Base-by-base conservation (phyloP, 1,140 invertebrate genomes). In the Copidosoma floridanum region DNA sequence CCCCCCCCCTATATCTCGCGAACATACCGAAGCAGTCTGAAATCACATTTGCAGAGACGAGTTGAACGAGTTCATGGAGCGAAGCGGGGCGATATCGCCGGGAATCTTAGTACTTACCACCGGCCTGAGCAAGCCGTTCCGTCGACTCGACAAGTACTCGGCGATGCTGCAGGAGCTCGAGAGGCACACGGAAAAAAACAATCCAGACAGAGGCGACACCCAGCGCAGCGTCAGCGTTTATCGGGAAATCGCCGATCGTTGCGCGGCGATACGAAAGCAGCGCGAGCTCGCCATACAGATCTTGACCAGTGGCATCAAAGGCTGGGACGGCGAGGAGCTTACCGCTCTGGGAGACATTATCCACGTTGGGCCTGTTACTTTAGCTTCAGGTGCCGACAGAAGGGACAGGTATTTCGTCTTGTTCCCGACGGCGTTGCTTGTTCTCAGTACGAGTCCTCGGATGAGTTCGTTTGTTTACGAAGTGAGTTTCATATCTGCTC, bases 201-300 rank as follows among this genome's bases (percentile, higher is more conserved):
- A 99, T 80, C 86, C 91, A 2, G 97, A 99, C 80, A 83, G 96
- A 64, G 97, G 97, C 2, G 96, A 99, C 73, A 93, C 95, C 1
- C 95, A 98, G 76, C 82, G 97, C 62, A 95, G 95, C 41, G 90
- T 95, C 67, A 87, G 88, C 64, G 90, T 99, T 24, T 99, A 96
- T 77, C 93, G 95, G 76, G 94, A 98, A 70, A 92, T 99, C 70
- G 89, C 92, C 60, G 88, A 90, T 73, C 85, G 85, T 35, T 97
- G 94, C 79, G 85, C 89, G 53, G 86, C 89, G 24, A 86, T 91
- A 21, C 82, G 96, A 47, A 88, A 95, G n/a, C 93, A 97, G 73
- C 97, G 96, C 78, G 96, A 99, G 82, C 83, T 97, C 69, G 96
- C 98, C 67, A 80, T 97, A 40, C 95, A 98, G 82, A 92, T 99